A percentile compares a stretch with the other conserved stretches of the same genome.
phyloP scores from a whole-genome alignment of 2,888 invertebrate species.

The Eupithecia abbreviata region DNA sequence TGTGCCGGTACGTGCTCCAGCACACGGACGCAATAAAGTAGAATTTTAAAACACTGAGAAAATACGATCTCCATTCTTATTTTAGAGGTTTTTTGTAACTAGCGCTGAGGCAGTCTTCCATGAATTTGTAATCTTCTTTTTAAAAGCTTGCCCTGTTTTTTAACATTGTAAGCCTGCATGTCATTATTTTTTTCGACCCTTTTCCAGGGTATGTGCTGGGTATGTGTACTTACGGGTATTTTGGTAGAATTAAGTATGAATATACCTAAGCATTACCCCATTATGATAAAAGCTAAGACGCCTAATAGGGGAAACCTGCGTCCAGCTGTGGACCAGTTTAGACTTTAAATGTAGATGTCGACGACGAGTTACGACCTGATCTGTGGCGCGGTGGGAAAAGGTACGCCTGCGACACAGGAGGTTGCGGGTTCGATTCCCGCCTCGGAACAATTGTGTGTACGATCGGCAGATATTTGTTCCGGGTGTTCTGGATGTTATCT shows the following conservation, averaged over 20 bases:
- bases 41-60: constrained; percentile 13
- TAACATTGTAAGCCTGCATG: neutral
- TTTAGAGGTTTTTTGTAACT: constrained; percentile 8
- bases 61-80: constrained; percentile 10
- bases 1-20: constrained; percentile 1
- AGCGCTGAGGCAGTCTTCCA: constrained; percentile 3
- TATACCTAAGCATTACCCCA: neutral
- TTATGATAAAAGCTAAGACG: no score
- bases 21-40: constrained; percentile 22
- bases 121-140: constrained; percentile 1
- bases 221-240: neutral
- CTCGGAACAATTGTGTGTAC: no score
- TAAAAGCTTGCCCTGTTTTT: constrained; percentile 2
- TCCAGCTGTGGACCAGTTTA: no score
- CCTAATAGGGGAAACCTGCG: no score
- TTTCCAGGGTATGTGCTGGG: no score
- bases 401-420: no score
- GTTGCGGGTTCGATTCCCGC: no score
- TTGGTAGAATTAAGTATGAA: neutral
- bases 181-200: neutral
- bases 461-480: no score
- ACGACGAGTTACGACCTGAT: no score
- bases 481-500: no score
- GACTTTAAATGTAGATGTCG: no score
- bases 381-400: no score